Percentiles rank a stretch among this genome's conserved stretches.
These are phyloP conservation scores for Sebastes cheni DNA, from an alignment of 2,797 vertebrate genomes.

Conservation along the genomic window DNA sequence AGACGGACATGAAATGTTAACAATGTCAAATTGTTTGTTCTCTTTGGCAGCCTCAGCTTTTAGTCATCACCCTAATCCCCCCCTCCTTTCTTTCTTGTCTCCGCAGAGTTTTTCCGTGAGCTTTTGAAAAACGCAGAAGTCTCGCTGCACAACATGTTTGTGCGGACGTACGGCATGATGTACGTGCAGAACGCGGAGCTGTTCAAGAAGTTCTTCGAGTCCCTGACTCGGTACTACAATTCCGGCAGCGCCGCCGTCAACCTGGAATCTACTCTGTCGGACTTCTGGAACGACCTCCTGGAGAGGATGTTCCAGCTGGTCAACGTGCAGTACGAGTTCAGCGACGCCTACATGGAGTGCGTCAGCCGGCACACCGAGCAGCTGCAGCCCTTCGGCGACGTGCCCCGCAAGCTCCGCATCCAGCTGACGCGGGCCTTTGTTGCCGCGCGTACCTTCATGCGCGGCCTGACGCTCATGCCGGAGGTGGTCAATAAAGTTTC, in stretches of 20 bases:
- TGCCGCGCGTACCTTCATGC: slow-evolving; percentile 91
- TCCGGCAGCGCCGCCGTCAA: slow-evolving; percentile 84
- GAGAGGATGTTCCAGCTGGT: slow-evolving; percentile 96
- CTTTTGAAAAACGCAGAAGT: slow-evolving; percentile 91
- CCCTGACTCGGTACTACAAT: slow-evolving; percentile 90
- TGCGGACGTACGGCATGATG: slow-evolving; percentile 93
- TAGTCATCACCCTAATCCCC: slow-evolving; percentile 12
- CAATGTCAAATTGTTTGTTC: slow-evolving; percentile 19
- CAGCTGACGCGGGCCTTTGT: slow-evolving; percentile 92
- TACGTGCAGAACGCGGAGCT: slow-evolving; percentile 95
- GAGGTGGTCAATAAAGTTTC: slow-evolving; percentile 92
- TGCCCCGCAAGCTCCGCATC: slow-evolving; percentile 93
- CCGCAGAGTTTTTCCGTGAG: slow-evolving; percentile 94
- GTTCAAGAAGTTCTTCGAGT: slow-evolving; percentile 92
- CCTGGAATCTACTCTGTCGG: slow-evolving; percentile 93
- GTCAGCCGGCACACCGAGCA: slow-evolving; percentile 95
- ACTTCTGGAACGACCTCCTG: slow-evolving; percentile 94
- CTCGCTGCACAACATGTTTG: slow-evolving; percentile 94
- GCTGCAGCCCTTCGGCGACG: slow-evolving; percentile 95
- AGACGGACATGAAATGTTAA: slow-evolving; percentile 15
- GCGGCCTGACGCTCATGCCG: slow-evolving; percentile 88
- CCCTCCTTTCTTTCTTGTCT: neutral
- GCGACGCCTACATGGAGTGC: slow-evolving; percentile 92
- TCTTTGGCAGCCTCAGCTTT: slow-evolving; percentile 1
- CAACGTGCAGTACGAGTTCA: slow-evolving; percentile 95